phyloP scores from a whole-genome alignment of 2,888 invertebrate species.

The Phanerotoma sp. region DNA sequence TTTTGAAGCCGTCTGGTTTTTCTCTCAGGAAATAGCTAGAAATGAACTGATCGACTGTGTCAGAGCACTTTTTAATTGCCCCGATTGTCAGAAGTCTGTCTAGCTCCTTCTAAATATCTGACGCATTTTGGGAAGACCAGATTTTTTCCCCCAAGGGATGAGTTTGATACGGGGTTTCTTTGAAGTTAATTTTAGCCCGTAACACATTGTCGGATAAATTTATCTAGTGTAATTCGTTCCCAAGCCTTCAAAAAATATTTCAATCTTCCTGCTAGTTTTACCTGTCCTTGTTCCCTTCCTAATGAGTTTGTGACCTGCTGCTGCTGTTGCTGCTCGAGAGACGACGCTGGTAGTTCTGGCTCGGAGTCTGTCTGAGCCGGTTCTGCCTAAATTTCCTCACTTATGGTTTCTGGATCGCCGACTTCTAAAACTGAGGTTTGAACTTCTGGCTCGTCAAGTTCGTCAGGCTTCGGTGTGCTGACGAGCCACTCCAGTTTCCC shows the following conservation, averaged over 20 bases:
- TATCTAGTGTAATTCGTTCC: background rate
- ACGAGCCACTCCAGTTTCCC: no score
- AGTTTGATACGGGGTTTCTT: background rate
- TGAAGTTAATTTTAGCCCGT: background rate
- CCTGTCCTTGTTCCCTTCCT: background rate
- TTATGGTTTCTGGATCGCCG: background rate
- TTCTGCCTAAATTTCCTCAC: no score
- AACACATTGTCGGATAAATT: background rate
- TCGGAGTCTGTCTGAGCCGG: no score
- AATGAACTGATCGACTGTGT: background rate
- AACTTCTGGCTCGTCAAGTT: no score
- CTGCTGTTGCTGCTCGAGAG: no score
- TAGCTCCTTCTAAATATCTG: background rate
- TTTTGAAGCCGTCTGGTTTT: background rate
- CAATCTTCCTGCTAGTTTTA: conserved; percentile 4
- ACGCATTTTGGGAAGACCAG: background rate
- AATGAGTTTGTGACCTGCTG: no score
- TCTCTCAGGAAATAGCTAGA: background rate
- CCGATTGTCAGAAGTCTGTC: background rate
- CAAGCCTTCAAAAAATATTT: background rate
- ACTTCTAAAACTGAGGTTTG: no score
- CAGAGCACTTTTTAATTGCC: background rate
- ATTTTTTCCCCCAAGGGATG: background rate
- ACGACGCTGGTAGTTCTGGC: no score
- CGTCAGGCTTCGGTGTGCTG: no score